Evolutionary conservation across 2,113 vertebrate species (phyloP), one percentile per base, ranked within the genome.

Genomic region (Cervus canadensis): DNA sequence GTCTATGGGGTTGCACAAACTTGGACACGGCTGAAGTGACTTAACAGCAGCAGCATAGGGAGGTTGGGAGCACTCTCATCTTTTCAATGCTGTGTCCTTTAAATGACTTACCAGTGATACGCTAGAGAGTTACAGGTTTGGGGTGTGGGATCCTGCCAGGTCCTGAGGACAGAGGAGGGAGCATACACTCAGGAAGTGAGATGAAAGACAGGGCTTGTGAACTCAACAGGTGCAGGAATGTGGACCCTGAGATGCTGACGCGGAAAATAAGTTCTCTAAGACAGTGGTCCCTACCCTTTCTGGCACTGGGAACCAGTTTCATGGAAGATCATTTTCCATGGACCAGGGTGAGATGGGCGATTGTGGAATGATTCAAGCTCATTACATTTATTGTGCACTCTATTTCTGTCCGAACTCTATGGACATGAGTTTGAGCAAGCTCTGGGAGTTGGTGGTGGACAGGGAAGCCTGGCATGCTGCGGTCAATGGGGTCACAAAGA

Each of bases 201-300:
- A 33, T 36, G 56, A 89, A 91, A 85, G 30, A 82, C 6, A 79
- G 56, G 40, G n/a, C 12, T 83, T 50, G 23, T 62, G 50, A 85
- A 85, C 3, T 11, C 78, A 78, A 7, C 26, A 89, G 60, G 89
- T n/a, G 23, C n/a, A 71, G n/a, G 45, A 45, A 57, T 25, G 67
- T 95, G 79, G 43, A 89, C 78, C 8, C 56, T 60, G 48, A 28
- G 50, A 23, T 81, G 11, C 57, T 74, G 23, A 95, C 19, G 30
- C 89, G 64, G 84, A 96, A 95, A 88, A 17, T n/a, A 96, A 83
- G 11, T 94, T 57, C 21, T 98, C 56, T 30, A 62, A 90, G 85
- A 43, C 71, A 26, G 71, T 25, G 71, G 71, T 43, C 23, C 71
- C 71, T 23, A 26, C 7, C 23, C 21, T 76, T 76, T 76, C 40